These are phyloP conservation scores for Tortrix viridana DNA, from an alignment of 2,888 invertebrate genomes.

Conservation along the genomic window DNA sequence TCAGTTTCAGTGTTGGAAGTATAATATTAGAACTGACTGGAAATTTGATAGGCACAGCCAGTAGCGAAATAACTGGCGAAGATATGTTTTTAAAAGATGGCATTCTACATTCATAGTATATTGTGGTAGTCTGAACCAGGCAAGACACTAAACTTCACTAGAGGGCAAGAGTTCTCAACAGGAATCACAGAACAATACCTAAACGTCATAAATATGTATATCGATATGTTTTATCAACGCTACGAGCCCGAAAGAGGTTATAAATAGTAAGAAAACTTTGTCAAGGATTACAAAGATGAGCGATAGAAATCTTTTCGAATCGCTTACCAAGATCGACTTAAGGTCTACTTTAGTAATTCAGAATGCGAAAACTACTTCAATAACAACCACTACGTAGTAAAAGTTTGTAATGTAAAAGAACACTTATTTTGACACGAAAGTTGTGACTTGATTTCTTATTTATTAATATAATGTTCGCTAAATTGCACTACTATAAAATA, in stretches of 20 bases:
- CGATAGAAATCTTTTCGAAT: conserved; percentile 19
- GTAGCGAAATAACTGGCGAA: background rate
- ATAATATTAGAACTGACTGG: conserved; percentile 7
- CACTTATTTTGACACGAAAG: conserved; percentile 51
- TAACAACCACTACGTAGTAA: conserved; percentile 19
- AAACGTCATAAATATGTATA: conserved; percentile 26
- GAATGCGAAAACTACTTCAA: conserved; percentile 36
- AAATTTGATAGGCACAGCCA: background rate
- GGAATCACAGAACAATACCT: conserved; percentile 31
- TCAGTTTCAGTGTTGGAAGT: conserved; percentile 19
- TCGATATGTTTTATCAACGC: conserved; percentile 33
- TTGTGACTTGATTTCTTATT: conserved; percentile 29
- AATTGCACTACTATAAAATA: conserved; percentile 18
- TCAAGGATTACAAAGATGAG: conserved; percentile 29
- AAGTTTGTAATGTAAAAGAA: conserved; percentile 46
- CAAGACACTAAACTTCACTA: conserved; percentile 47
- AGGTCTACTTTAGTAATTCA: conserved; percentile 43
- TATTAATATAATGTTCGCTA: conserved; percentile 8
- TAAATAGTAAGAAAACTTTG: conserved; percentile 27
- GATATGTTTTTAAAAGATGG: conserved; percentile 6
- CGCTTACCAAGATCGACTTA: too few relatives aligned
- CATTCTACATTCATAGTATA: conserved; percentile 38
- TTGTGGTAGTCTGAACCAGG: conserved; percentile 53
- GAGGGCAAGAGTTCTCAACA: conserved; percentile 48
- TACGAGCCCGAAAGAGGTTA: conserved; percentile 21